Conservation (phyloP, 2,888 invertebrate genomes). For the Psylliodes chrysocephalus region DNA sequence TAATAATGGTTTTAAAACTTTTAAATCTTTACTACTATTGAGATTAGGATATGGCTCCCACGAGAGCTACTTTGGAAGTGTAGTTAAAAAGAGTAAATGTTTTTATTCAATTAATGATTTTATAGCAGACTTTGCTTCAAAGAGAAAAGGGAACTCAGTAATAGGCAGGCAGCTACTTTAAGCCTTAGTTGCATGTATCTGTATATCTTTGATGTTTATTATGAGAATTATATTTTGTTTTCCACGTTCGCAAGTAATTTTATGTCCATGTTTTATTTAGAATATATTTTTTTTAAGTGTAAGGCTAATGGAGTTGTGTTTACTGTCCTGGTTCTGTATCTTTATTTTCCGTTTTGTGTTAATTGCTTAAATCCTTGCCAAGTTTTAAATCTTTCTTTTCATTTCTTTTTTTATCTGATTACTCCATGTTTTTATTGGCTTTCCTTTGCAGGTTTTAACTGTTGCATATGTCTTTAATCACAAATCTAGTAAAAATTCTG, state of each 20-base stretch:
- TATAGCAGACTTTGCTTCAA: background rate
- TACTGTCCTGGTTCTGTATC: too few species aligned
- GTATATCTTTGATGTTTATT: background rate
- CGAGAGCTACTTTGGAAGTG: background rate
- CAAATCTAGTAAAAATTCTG: too few species aligned
- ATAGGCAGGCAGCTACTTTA: background rate
- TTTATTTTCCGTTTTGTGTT: too few species aligned
- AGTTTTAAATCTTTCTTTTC: too few species aligned
- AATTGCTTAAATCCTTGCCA: too few species aligned
- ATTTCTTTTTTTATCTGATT: too few species aligned
- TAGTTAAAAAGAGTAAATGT: conserved; percentile 1
- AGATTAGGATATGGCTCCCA: background rate
- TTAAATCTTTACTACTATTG: background rate
- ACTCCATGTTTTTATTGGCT: too few species aligned
- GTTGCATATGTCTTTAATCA: too few species aligned
- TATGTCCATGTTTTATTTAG: background rate
- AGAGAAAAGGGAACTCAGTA: background rate
- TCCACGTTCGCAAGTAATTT: background rate
- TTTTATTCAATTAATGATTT: conserved; percentile 10
- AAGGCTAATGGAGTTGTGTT: too few species aligned
- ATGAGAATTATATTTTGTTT: background rate
- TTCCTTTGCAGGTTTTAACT: too few species aligned
- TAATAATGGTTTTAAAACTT: conserved; percentile 1
- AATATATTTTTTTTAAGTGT: too few species aligned
- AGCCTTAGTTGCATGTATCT: background rate